Evolutionary conservation across 2,113 vertebrate species (phyloP).

Genomic region (Canis aureus): DNA sequence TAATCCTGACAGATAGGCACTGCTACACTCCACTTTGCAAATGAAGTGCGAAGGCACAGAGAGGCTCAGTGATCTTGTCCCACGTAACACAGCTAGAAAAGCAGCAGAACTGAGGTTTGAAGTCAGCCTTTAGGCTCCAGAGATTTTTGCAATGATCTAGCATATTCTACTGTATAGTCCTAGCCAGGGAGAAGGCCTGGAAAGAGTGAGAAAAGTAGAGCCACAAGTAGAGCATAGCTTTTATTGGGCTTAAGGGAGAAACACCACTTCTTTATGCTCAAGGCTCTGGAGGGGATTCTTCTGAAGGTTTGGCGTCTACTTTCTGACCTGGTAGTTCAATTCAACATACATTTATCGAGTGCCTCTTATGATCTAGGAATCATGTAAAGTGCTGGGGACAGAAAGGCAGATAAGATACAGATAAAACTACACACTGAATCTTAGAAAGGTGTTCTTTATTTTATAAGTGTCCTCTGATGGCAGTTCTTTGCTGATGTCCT

Average conservation of each 20-base stretch:
- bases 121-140: neutral
- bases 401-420: neutral
- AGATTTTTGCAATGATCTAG: neutral
- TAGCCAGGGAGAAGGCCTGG: neutral
- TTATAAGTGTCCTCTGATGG: conserved; percentile 44
- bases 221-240: neutral
- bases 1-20: neutral
- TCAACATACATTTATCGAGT: conserved; percentile 8
- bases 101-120: conserved; percentile 9
- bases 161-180: neutral
- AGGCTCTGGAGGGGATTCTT: neutral
- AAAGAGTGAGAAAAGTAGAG: neutral
- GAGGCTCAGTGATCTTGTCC: neutral
- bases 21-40: neutral
- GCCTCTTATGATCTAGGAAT: conserved; percentile 23
- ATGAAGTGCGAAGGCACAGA: neutral
- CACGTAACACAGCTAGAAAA: neutral
- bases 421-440: conserved; percentile 36
- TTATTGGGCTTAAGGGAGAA: neutral
- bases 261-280: neutral
- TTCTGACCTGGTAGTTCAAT: conserved; percentile 43
- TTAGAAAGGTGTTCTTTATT: conserved; percentile 42
- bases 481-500: conserved; percentile 35
- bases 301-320: neutral
- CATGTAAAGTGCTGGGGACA: neutral